A percentile compares a stretch with the other conserved stretches of the same genome.
Conservation (phyloP, 2,113 vertebrate species). For the Muntiacus muntjak region DNA sequence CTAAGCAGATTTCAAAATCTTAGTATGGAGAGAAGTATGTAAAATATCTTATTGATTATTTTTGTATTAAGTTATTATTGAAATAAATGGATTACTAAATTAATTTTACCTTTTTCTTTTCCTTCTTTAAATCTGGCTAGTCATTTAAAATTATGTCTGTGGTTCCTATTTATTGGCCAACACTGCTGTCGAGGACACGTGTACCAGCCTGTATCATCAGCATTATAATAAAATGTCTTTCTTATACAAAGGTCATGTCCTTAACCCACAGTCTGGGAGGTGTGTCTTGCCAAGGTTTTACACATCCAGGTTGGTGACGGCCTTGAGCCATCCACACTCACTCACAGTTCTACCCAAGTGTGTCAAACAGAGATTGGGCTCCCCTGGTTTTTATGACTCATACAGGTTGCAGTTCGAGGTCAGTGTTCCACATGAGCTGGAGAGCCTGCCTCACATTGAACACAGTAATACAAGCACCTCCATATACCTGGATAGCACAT, state of each 20-base stretch:
- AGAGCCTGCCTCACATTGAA: neutral
- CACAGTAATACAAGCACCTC: too few relatives aligned
- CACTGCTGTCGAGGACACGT: neutral
- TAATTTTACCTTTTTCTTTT: neutral
- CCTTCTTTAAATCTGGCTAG: neutral
- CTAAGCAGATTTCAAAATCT: neutral
- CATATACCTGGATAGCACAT: accelerated
- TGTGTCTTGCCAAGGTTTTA: neutral
- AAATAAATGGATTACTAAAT: neutral
- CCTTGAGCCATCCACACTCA: neutral
- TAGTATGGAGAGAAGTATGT: neutral
- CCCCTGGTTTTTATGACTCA: neutral
- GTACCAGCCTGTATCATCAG: neutral
- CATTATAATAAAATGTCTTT: neutral
- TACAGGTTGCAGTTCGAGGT: neutral
- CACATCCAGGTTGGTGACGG: neutral
- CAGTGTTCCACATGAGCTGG: neutral
- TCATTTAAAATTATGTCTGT: neutral
- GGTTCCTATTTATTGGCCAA: neutral
- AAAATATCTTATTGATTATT: neutral
- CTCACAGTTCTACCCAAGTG: neutral
- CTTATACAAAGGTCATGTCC: neutral
- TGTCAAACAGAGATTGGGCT: neutral
- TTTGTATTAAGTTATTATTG: neutral
- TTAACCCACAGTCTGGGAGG: neutral